These are phyloP conservation scores for Tautogolabrus adspersus DNA, from an alignment of 2,113 vertebrate species.

Conservation along the genomic window DNA sequence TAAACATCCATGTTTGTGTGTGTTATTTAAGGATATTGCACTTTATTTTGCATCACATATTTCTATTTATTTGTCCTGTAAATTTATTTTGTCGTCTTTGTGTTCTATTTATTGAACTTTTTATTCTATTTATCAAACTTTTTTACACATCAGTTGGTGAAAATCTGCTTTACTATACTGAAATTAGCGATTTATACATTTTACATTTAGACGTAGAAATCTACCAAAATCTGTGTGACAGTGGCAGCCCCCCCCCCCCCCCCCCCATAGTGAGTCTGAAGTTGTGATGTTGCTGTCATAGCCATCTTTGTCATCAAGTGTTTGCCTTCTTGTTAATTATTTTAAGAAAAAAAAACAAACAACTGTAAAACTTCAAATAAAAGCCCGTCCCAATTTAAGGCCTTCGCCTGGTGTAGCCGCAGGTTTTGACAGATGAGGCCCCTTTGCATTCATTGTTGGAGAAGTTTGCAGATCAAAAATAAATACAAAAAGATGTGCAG, in stretches of 20 bases:
- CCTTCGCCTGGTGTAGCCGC: too few species aligned
- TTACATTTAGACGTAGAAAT: slow-evolving; percentile 39
- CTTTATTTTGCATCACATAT: slow-evolving; percentile 77
- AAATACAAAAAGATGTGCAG: too few species aligned
- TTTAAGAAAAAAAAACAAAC: slow-evolving; percentile 6
- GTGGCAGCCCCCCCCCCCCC: slow-evolving; percentile 29
- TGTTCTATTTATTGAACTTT: slow-evolving; percentile 60
- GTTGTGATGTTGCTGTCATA: slow-evolving; percentile 44
- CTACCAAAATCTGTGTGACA: slow-evolving; percentile 50
- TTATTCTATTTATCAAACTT: slow-evolving; percentile 49
- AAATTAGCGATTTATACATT: slow-evolving; percentile 39
- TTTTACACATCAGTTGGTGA: slow-evolving; percentile 14
- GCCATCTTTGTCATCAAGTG: slow-evolving; percentile 43
- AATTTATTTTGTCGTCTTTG: slow-evolving; percentile 49
- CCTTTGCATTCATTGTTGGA: too few species aligned
- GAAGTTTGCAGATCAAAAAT: too few species aligned
- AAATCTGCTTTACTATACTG: slow-evolving; percentile 34
- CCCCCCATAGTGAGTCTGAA: slow-evolving; percentile 9
- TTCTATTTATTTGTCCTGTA: slow-evolving; percentile 42
- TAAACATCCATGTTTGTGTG: slow-evolving; percentile 49
- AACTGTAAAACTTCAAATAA: too few species aligned
- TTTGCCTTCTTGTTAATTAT: slow-evolving; percentile 48
- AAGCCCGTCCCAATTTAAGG: too few species aligned
- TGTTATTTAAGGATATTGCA: slow-evolving; percentile 71
- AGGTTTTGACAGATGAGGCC: too few species aligned